Evolutionary conservation across 2,113 vertebrate species (phyloP).

Genomic region (Protobothrops mucrosquamatus): DNA sequence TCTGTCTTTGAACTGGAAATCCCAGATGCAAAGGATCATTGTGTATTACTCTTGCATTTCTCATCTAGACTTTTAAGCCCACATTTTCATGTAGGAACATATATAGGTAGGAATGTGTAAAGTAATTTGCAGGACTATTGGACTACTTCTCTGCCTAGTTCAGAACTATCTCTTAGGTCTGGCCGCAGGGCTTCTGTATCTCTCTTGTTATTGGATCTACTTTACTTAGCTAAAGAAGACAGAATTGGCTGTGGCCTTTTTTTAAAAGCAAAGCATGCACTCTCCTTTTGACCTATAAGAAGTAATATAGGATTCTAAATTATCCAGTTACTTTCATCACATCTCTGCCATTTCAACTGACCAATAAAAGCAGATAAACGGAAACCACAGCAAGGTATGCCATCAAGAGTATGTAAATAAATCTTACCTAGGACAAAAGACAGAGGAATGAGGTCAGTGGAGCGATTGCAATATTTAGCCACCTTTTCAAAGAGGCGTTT

Average conservation of each 20-base stretch:
- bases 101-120: neutral
- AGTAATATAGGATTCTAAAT: neutral
- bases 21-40: neutral
- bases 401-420: neutral
- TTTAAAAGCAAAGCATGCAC: neutral
- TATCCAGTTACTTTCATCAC: neutral
- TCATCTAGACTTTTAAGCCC: neutral
- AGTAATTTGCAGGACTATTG: neutral
- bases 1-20: neutral
- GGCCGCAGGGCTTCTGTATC: neutral
- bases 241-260: neutral
- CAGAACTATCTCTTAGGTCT: neutral
- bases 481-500: conserved; percentile 76
- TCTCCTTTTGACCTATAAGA: neutral
- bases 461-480: conserved; percentile 80
- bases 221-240: neutral
- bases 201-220: no score
- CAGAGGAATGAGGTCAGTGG: conserved; percentile 82
- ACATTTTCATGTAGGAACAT: neutral
- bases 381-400: neutral
- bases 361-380: neutral
- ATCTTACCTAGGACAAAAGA: conserved; percentile 81
- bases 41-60: neutral
- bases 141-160: neutral
- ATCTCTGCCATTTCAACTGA: neutral